Evolutionary conservation across 2,888 invertebrate species (phyloP), one percentile per base, ranked within the genome.

Genomic region (Koerneria pararmatus): DNA sequence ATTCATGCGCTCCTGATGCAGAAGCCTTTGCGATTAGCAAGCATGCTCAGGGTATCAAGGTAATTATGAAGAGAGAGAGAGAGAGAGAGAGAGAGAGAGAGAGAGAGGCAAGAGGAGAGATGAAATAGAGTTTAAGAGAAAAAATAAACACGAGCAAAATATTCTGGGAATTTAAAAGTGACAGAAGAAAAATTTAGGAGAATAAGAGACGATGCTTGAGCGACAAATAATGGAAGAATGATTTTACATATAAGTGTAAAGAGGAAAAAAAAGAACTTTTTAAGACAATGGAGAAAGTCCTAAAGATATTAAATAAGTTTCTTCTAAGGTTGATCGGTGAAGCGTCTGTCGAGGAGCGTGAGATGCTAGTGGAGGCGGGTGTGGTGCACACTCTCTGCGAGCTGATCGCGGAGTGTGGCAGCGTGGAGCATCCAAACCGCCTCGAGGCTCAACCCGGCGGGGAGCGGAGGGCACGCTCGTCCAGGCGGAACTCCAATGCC

Each of bases 31-130:
- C 73, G 78, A 65, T 71, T 80, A 75, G 66, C 74, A 2, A 74
- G 76, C 41, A 78, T 80, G 74, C 66, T 78, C 11, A 72, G 74
- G 67, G 75, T 78, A 27, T 73, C 77, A 11, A 71, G 69, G 79
- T 80, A 66, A 48, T 35, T 32, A 19, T 8, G n/a, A 19, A 53
- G 27, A 53, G 27, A 24, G 27, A 53, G n/a, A 53, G 27, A 53
- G 53, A 53, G 27, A 53, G 27, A 53, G 53, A 22, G 53, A 53
- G n/a, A 22, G 22, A 53, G 24, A 19, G 53, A 53, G 24, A 19
- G n/a, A 22, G n/a, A 53, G 22, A 19, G 27, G 24, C 8, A 19
- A 8, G 41, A 8, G 8, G 41, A 41, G 19, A 11, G 19, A 19
- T 41, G 41, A 41, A 41, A 8, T 19, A 41, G 41, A 8, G 24